phyloP scores from a whole-genome alignment of 64 coral and sea anemone species.

The Pocillopora verrucosa region DNA sequence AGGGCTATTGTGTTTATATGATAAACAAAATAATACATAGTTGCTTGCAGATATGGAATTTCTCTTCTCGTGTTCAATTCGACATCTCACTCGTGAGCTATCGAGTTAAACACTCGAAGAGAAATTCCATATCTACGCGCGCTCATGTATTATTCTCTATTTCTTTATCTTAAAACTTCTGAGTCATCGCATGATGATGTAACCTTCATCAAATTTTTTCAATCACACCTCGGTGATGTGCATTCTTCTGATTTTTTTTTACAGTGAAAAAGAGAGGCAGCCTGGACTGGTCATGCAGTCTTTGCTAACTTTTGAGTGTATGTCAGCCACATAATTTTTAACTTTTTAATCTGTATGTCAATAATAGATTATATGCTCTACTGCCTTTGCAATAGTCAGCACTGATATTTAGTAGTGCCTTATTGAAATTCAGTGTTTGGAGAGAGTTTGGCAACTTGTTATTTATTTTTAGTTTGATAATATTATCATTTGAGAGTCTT shows the following conservation, averaged over 20 bases:
- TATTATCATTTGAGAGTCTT: neutral
- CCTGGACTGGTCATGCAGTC: neutral
- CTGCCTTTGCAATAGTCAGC: neutral
- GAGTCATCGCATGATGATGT: slow-evolving; percentile 13
- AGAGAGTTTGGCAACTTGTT: neutral
- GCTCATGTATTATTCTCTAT: neutral
- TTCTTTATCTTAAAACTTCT: neutral
- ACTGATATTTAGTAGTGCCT: neutral
- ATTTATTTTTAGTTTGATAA: slow-evolving; percentile 12
- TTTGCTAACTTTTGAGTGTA: neutral
- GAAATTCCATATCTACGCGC: no score
- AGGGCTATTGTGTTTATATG: no score
- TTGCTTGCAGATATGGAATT: no score
- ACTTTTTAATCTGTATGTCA: neutral
- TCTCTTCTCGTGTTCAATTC: no score
- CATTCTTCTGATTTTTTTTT: neutral
- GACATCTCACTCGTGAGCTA: no score
- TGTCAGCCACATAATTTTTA: neutral
- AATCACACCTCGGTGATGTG: neutral
- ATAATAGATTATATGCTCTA: neutral
- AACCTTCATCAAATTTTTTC: neutral
- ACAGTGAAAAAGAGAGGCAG: slow-evolving; percentile 50
- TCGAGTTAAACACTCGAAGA: no score
- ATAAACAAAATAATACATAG: no score
- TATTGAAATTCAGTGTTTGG: neutral